phyloP scores from a whole-genome alignment of 1,140 invertebrate species.

The Spodoptera litura region DNA sequence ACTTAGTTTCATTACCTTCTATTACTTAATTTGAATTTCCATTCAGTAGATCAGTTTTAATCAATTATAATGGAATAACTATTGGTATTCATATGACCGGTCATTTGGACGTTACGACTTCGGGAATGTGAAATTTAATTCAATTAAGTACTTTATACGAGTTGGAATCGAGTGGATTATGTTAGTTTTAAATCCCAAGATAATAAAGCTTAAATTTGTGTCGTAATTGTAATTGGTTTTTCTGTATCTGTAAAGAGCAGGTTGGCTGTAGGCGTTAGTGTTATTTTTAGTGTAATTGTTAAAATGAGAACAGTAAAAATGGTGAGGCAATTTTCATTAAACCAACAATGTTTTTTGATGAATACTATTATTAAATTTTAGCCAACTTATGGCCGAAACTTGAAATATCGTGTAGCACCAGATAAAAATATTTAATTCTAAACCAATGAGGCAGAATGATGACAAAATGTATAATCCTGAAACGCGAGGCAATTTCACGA shows the following conservation, averaged over 20 bases:
- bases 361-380: too few species aligned
- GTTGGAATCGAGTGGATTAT: constrained; percentile 3
- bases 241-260: not conserved
- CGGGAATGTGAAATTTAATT: constrained; percentile 39
- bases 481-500: too few species aligned
- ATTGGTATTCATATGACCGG: constrained; percentile 5
- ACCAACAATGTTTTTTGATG: too few species aligned
- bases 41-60: constrained; percentile 29
- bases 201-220: constrained; percentile 8
- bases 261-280: not conserved
- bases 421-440: too few species aligned
- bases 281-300: too few species aligned
- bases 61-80: constrained; percentile 29
- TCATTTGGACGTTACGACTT: constrained; percentile 27
- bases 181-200: constrained; percentile 14
- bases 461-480: too few species aligned
- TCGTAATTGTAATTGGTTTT: not conserved
- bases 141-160: constrained; percentile 26
- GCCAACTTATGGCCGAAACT: too few species aligned
- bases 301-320: too few species aligned
- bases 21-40: constrained; percentile 41
- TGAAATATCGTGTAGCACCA: too few species aligned
- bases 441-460: too few species aligned
- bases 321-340: too few species aligned
- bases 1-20: constrained; percentile 27